phyloP scores from a whole-genome alignment of 2,888 invertebrate genomes.

The Ptilodon capucinus region DNA sequence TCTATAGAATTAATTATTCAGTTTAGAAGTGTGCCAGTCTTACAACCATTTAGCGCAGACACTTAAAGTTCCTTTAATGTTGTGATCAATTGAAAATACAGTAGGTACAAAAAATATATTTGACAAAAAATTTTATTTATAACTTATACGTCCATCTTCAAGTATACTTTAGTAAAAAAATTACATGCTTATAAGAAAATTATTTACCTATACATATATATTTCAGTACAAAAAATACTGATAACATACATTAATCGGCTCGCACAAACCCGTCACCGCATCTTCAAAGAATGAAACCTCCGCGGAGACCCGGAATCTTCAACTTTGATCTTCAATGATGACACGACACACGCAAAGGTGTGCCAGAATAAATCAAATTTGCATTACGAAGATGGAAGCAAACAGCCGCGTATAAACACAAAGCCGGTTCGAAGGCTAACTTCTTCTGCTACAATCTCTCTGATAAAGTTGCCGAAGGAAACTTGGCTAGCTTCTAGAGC shows the following conservation, averaged over 20 bases:
- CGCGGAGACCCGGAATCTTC: constrained; percentile 18
- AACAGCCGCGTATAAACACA: constrained; percentile 24
- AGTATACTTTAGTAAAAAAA: too few relatives aligned
- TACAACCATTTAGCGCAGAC: neutral
- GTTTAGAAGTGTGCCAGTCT: neutral
- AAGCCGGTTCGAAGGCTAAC: constrained; percentile 57
- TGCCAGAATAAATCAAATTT: constrained; percentile 34
- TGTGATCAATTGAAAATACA: neutral
- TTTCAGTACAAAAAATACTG: neutral
- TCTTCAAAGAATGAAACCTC: constrained; percentile 17
- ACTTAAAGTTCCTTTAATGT: neutral
- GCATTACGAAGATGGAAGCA: constrained; percentile 31
- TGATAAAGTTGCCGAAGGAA: constrained; percentile 58
- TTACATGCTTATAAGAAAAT: neutral
- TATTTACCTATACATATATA: neutral
- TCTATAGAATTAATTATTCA: neutral
- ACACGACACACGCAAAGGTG: constrained; percentile 23
- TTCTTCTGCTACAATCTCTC: constrained; percentile 66
- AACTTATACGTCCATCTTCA: too few relatives aligned
- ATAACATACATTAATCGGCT: constrained; percentile 8
- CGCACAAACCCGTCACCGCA: constrained; percentile 4
- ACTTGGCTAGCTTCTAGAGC: constrained; percentile 62
- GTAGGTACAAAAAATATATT: too few relatives aligned
- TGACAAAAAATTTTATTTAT: too few relatives aligned
- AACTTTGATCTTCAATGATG: constrained; percentile 30